Evolutionary conservation across 2,797 vertebrate genomes (phyloP), one percentile per base, ranked within the genome.

Genomic region (Tiaroga cobitis): DNA sequence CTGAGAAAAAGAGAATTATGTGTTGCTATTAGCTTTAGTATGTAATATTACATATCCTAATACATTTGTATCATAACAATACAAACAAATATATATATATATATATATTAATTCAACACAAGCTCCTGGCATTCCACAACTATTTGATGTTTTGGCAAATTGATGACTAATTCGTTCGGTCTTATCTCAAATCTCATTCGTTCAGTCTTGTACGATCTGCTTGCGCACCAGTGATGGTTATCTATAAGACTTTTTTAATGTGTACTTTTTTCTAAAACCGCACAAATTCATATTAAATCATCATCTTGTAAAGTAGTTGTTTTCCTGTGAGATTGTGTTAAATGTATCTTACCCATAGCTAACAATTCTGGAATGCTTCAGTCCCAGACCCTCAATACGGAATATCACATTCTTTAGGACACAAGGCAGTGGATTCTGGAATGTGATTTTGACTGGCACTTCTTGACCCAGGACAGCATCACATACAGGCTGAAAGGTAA

Each of bases 381-480:
- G 91, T 15, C 97, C 97, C 9, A 97, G 93, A 3, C 97, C 97
- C 91, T 97, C 97, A 34, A 98, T 94, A 83, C 96, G 94, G 93
- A 97, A 96, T 72, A 94, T 89, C 1, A 96, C 96, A 0, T 77
- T 93, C 90, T 93, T 96, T 61, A 98, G 94, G 2, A 90, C 93
- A 4, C 91, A 86, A 0, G 96, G 94, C 84, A 98, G 91, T 0
- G 97, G 97, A 91, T 98, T 98, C 90, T 94, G 96, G 94, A 98
- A 97, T 51, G 93, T 93, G 34, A 98, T 96, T 92, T 97, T 96
- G 56, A 96, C 96, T 16, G 92, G 89, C 90, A 97, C 96, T 86
- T 96, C 92, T 73, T 94, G 94, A 13, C 95, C 94, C 21, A 95
- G 92, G 51, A 94, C 85, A 18, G 94, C 93, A 0, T 94, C 92